Evolutionary conservation across 2,888 invertebrate genomes (phyloP), one percentile per base, ranked within the genome.

Genomic region (Sisyra terminalis): DNA sequence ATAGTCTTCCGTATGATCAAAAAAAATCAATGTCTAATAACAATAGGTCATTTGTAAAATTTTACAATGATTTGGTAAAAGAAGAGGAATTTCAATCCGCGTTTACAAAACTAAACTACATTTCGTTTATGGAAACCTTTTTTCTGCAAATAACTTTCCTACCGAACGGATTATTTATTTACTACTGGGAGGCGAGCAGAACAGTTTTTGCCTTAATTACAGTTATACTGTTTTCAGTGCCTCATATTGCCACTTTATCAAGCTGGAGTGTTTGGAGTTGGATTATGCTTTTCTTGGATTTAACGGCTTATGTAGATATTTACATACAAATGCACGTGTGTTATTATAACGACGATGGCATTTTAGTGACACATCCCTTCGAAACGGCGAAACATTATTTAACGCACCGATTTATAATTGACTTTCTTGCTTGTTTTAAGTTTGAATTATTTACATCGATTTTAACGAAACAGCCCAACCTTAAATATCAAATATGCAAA

Each of bases 301-400:
- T 44, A 2, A 45, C 43, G 1, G 51, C 52, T 2, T 64, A 63
- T 39, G 3, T 63, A 2, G 69, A 70, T 35, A 48, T 70, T 0
- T 29, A 66, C 6, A 50, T 70, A 9, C 65, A 68, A 63, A 49
- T 64, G 0, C 68, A 70, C 42, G 63, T 70, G 1, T 65, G 64
- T 1, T 70, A 65, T 47, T 70, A 69, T 49, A 57, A 69, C 35
- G 57, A 65, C 1, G 55, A 57, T 13, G 66, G 65, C 0, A 46
- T 70, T 11, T 50, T 69, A 8, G 57, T 70, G 14, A 66, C 64
- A 0, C 70, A 70, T 50, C 69, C 70, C 0, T 48, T 66, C 8
- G 47, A 63, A 6, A 67, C 65, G 1, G 54, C 66, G 1, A 53
- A 55, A 0, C 53, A 61, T 42, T 69, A 69, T 50, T 42, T 69